Base-by-base conservation (phyloP, 2,797 vertebrate species). In the Garrulus glandarius region DNA sequence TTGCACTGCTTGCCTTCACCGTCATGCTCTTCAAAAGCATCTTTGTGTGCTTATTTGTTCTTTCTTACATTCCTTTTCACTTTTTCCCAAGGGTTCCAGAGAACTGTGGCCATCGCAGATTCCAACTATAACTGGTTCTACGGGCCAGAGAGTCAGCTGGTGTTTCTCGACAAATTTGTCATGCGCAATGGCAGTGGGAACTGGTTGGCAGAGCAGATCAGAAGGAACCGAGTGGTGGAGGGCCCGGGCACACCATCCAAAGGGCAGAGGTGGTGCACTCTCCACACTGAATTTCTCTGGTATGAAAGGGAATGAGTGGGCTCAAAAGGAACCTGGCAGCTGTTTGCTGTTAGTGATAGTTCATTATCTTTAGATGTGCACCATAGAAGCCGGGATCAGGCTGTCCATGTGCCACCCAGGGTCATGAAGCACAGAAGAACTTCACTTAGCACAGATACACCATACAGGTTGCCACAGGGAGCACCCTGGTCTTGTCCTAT, bases 101-200 rank as follows among this genome's bases (percentile, higher is more conserved):
- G 99, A 94, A 99, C 99, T 3, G 99, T 99, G 65, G 99, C 99
- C 87, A 99, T 99, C 10, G 99, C 99, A 2, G 99, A 99, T 97
- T 99, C 99, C 89, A 99, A 99, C 98, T 99, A 99, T 95, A 99
- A 99, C 98, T 99, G 99, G 99, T 99, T 99, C 98, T 99, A 99
- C 3, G 99, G 99, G 22, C 99, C 99, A 1, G 99, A 99, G 97
- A 99, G 99, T 92, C 99, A 99, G 93, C 97, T 99, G 97, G 99
- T 99, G 64, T 99, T 99, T 97, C 97, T 99, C 32, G 99, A 99
- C 96, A 99, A 98, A 75, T 99, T 99, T 13, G 98, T 99, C 85
- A 98, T 99, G 98, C 98, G 99, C 86, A 99, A 99, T 4, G 99
- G 99, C 96, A 99, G 99, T 34, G 99, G 99, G 53, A 99, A 99